A percentile compares a stretch with the other conserved stretches of the same genome.
Evolutionary conservation across 1,140 invertebrate species (phyloP).

Genomic region (Neuroterus valhalla): DNA sequence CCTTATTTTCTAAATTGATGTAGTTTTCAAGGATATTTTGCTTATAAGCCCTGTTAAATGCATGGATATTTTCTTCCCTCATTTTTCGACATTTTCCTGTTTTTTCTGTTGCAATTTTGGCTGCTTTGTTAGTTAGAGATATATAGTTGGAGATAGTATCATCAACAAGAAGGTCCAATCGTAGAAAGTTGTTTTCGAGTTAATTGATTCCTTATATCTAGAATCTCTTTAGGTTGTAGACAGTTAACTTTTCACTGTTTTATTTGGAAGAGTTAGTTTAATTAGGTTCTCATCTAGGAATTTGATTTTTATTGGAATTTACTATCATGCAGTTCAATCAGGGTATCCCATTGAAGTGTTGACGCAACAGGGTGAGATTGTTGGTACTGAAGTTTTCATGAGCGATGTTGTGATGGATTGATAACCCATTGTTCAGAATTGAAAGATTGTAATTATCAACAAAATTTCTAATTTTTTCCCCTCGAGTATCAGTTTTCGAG

Average conservation of each 20-base stretch:
- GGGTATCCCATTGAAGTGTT: neutral
- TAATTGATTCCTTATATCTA: neutral
- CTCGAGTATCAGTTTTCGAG: constrained; percentile 53
- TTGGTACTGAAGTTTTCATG: constrained; percentile 50
- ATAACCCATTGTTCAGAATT: constrained; percentile 50
- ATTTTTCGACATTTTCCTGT: neutral
- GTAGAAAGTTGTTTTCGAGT: neutral
- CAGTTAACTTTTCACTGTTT: neutral
- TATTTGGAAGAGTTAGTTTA: neutral
- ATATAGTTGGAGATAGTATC: neutral
- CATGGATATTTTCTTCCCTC: neutral
- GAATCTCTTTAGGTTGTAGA: neutral
- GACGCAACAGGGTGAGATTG: constrained; percentile 46
- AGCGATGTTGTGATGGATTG: constrained; percentile 54
- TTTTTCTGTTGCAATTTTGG: neutral
- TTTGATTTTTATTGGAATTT: neutral
- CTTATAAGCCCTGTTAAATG: no score
- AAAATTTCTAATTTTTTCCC: constrained; percentile 51
- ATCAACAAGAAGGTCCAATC: neutral
- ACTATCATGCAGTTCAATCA: neutral
- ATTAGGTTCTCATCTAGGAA: neutral
- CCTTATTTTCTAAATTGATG: no score
- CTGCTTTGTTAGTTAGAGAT: neutral
- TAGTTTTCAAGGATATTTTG: no score
- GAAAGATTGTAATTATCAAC: constrained; percentile 39